Base-by-base conservation (phyloP, 2,113 vertebrate species). In the Corythornis vintsioides region DNA sequence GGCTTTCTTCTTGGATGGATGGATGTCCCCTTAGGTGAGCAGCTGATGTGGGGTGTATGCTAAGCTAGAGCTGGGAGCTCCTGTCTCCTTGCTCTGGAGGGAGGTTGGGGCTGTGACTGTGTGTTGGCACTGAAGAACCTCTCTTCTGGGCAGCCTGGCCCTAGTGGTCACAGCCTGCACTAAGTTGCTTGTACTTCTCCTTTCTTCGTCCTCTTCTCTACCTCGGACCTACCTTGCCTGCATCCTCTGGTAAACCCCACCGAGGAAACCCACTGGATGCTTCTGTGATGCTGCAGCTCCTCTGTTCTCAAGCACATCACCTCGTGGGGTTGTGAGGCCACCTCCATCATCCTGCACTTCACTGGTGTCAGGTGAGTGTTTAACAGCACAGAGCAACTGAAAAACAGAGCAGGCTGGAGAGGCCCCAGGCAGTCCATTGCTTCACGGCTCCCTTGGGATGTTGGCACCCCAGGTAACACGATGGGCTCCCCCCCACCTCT, bases 281-380 rank as follows among this genome's bases (percentile, higher is more conserved):
- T 59, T 47, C 4, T 2, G 35, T 8, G 81, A 5, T 26, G 48
- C 64, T 31, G 50, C 77, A 71, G 67, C 63, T 72, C 8, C 47
- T 79, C 21, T 16, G 2, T 28, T 11, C 75, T 18, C 50, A 2
- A 10, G 33, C 60, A 19, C 10, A 1, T 53, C 71, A 19, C 20
- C 26, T 40, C n/a, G 59, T 0, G 0, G 22, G 3, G 1, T 21
- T 10, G 35, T 0, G 7, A 64, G 71, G 33, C 61, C 57, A 14
- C 69, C 45, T 38, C 20, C 1, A 1, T 42, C 70, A 20, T 10
- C 75, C 28, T 56, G 83, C 25, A 1, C n/a, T 1, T 60, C 1
- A 0, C 75, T 72, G 45, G 12, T 80, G 59, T 55, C 55, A n/a
- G 80, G 31, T 29, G 40, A 38, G 57, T 10, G 11, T 50, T 48